phyloP scores from a whole-genome alignment of 2,797 vertebrate species.

The Tinamus major region DNA sequence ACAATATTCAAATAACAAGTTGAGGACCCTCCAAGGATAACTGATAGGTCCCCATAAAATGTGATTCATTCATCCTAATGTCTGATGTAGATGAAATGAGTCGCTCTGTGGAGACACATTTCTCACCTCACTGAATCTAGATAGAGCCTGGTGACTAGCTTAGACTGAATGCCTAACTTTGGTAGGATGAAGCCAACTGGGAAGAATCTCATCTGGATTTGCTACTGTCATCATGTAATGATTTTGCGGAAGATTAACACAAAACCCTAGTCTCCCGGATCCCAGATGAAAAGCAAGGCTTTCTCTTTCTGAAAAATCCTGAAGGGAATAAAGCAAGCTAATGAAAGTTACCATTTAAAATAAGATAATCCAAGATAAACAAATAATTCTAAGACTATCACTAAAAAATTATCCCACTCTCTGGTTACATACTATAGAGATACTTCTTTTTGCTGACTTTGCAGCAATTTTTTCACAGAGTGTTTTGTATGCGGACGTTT shows the following conservation, averaged over 20 bases:
- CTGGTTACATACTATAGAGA: neutral
- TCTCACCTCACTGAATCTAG: neutral
- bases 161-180: neutral
- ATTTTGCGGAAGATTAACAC: neutral
- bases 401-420: neutral
- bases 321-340: neutral
- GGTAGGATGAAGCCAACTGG: neutral
- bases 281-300: neutral
- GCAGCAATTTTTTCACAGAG: neutral
- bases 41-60: neutral
- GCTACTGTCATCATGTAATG: neutral
- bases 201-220: neutral
- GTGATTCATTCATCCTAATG: neutral
- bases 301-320: neutral
- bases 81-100: rapidly evolving
- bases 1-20: neutral
- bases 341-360: neutral
- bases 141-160: neutral
- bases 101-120: neutral
- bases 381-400: neutral
- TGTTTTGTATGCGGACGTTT: neutral
- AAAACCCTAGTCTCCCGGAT: neutral
- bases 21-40: neutral
- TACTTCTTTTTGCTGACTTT: neutral
- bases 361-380: neutral